A percentile compares a stretch with the other conserved stretches of the same genome.
Conservation (phyloP, 2,888 invertebrate genomes). For the Agonum fuliginosum region DNA sequence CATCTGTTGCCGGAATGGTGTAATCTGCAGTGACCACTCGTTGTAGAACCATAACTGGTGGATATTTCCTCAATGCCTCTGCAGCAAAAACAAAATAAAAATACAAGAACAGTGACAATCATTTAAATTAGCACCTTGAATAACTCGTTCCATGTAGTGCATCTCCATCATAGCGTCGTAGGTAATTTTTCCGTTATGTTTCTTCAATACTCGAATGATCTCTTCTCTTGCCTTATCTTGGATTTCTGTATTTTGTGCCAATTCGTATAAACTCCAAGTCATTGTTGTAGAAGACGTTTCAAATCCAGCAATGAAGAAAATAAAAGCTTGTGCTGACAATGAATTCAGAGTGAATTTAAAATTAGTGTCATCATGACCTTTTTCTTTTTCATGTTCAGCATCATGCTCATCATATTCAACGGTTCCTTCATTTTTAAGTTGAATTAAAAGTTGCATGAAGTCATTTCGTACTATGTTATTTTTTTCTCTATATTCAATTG, state of each 20-base stretch:
- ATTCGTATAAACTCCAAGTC: slow-evolving; percentile 69
- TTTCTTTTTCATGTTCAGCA: slow-evolving; percentile 5
- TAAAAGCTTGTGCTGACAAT: slow-evolving; percentile 70
- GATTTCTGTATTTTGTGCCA: slow-evolving; percentile 70
- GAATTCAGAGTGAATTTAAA: slow-evolving; percentile 63
- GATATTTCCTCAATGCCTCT: slow-evolving; percentile 69
- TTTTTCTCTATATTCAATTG: slow-evolving; percentile 70
- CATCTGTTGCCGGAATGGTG: slow-evolving; percentile 63
- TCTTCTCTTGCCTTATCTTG: slow-evolving; percentile 72
- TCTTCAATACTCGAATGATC: background rate
- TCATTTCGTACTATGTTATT: slow-evolving; percentile 71
- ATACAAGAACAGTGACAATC: too few species aligned
- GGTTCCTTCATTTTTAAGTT: slow-evolving; percentile 68
- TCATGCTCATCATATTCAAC: slow-evolving; percentile 61
- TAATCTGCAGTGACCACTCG: slow-evolving; percentile 64
- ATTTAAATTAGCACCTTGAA: too few species aligned
- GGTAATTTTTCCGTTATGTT: background rate
- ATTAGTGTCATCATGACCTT: background rate
- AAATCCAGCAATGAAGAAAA: slow-evolving; percentile 74
- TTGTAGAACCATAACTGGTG: slow-evolving; percentile 66
- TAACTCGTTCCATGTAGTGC: background rate
- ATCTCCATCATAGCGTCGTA: background rate
- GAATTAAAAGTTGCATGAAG: slow-evolving; percentile 73
- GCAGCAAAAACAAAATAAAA: slow-evolving; percentile 36
- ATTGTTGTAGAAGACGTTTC: slow-evolving; percentile 73